Evolutionary conservation across 2,888 invertebrate genomes (phyloP).

Genomic region (Pseudococcus longispinus): DNA sequence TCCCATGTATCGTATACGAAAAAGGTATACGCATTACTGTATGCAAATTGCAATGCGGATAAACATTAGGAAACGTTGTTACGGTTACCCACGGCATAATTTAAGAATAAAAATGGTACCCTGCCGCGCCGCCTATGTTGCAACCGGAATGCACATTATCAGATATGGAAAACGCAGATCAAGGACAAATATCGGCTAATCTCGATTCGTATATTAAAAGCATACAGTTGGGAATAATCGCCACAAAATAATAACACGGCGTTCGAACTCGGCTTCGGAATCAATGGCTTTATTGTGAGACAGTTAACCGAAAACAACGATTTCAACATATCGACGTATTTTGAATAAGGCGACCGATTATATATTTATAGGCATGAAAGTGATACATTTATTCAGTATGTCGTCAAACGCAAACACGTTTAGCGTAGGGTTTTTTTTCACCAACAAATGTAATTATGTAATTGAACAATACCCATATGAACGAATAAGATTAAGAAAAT

Average conservation of each 20-base stretch:
- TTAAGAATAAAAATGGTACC: background rate
- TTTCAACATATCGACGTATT: conserved; percentile 16
- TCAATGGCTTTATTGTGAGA: conserved; percentile 33
- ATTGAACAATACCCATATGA: conserved; percentile 10
- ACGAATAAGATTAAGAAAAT: conserved; percentile 17
- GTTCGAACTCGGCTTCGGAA: background rate
- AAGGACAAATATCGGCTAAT: conserved; percentile 43
- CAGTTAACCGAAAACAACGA: conserved; percentile 10
- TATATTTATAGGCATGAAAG: conserved; percentile 39
- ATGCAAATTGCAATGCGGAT: conserved; percentile 38
- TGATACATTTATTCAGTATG: conserved; percentile 1
- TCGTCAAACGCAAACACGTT: conserved; percentile 33
- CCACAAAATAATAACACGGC: conserved; percentile 20
- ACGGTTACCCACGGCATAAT: conserved; percentile 24
- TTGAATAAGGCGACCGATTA: conserved; percentile 34
- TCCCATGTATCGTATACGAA: background rate
- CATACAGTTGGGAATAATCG: background rate
- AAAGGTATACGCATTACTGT: background rate
- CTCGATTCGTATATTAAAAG: conserved; percentile 7
- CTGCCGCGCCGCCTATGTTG: conserved; percentile 6
- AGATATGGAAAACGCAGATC: conserved; percentile 40
- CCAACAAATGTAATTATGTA: conserved; percentile 5
- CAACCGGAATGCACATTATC: conserved; percentile 37
- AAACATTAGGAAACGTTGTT: conserved; percentile 37
- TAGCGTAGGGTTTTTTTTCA: conserved; percentile 22